Conservation (phyloP, 2,888 invertebrate species). For the Bombyx huttoni region DNA sequence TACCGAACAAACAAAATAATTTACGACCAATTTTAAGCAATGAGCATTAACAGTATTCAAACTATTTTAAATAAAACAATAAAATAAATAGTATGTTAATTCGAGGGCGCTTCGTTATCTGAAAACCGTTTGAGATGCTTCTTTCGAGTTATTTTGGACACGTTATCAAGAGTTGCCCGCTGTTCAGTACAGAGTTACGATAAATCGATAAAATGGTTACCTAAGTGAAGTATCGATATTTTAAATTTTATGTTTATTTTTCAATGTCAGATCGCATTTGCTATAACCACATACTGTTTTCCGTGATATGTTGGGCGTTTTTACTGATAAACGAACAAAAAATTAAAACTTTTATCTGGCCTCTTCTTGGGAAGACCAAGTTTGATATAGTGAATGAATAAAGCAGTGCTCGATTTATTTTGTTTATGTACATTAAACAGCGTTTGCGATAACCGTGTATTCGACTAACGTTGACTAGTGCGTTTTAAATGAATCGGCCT, state of each 20-base stretch:
- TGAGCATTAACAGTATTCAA: neutral
- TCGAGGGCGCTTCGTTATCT: slow-evolving; percentile 37
- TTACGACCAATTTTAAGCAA: neutral
- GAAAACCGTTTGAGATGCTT: slow-evolving; percentile 41
- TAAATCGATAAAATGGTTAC: slow-evolving; percentile 58
- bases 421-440: too few species aligned
- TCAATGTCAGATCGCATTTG: slow-evolving; percentile 3
- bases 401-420: too few species aligned
- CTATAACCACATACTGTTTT: neutral
- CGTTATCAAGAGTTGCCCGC: slow-evolving; percentile 48
- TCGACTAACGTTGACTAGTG: too few species aligned
- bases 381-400: neutral
- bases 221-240: slow-evolving; percentile 45
- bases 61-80: slow-evolving; percentile 24
- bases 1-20: neutral
- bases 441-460: too few species aligned
- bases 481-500: too few species aligned
- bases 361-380: neutral
- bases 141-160: slow-evolving; percentile 60
- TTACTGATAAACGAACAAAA: neutral
- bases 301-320: neutral
- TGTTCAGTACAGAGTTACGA: slow-evolving; percentile 41
- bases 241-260: slow-evolving; percentile 26
- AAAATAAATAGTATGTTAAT: slow-evolving; percentile 33
- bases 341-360: neutral